Evolutionary conservation across 2,113 vertebrate genomes (phyloP), one percentile per base, ranked within the genome.

Genomic region (Nyctibius bracteatus): DNA sequence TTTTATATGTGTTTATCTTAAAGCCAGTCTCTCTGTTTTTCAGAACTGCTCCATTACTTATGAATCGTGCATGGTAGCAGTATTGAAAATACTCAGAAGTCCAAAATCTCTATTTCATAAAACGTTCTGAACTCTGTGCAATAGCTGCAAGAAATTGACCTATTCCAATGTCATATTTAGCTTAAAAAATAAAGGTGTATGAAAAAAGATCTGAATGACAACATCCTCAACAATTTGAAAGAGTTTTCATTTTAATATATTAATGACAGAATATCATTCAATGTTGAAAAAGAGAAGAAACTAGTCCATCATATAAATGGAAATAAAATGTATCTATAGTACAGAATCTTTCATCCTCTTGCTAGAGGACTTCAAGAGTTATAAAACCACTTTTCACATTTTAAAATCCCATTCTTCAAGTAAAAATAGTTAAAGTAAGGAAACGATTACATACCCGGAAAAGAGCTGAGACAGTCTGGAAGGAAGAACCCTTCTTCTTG

Each of bases 401-500:
- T 70, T 57, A 73, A 57, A 43, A 65, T 73, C 9, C 25, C 8
- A 35, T 63, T 55, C 13, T 43, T 81, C 43, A 57, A 31, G 13
- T 43, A 57, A 98, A 98, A 79, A 98, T 96, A 77, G 97, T 98
- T 33, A 98, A 98, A 0, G 96, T 98, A 92, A 98, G 96, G 94
- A 98, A 98, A 72, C 94, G 95, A 8, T 96, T 98, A 6, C 97
- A 2, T 49, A 82, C 98, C 14, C 94, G 27, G 77, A 96, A 96
- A 46, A 96, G 93, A 82, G 95, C 92, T 51, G 92, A 96, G 14
- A 96, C 95, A 31, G 95, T 96, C 83, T 96, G 95, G 65, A 92
- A 96, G 0, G 95, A 96, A 51, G 95, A 96, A 51, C 95, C 92
- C 88, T 98, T 98, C 96, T 98, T 98, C 88, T 99, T 99, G 52